phyloP scores from a whole-genome alignment of 2,888 invertebrate genomes.

The Drosophila picticornis region DNA sequence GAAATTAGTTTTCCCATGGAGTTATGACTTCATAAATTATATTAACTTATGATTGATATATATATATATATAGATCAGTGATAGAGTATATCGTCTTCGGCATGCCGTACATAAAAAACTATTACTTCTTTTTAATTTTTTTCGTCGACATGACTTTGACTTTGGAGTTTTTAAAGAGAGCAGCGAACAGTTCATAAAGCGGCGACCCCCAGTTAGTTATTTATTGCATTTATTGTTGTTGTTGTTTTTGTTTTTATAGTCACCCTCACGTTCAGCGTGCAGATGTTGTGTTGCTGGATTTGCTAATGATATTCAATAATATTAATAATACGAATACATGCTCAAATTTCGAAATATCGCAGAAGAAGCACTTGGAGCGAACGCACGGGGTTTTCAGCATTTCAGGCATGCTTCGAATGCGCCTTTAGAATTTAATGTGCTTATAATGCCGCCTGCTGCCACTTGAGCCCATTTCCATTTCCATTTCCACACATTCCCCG shows the following conservation, averaged over 20 bases:
- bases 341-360: conserved; percentile 55
- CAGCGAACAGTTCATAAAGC: conserved; percentile 53
- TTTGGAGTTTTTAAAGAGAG: conserved; percentile 41
- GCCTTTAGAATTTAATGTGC: conserved; percentile 81
- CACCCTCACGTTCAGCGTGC: conserved; percentile 43
- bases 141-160: conserved; percentile 50
- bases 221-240: conserved; percentile 27
- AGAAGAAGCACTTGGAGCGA: conserved; percentile 75
- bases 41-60: too few species aligned
- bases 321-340: conserved; percentile 55
- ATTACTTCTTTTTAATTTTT: background rate
- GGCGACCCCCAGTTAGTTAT: conserved; percentile 54
- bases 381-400: conserved; percentile 45
- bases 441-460: conserved; percentile 81
- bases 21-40: too few species aligned
- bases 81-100: conserved; percentile 5
- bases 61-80: background rate
- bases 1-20: too few species aligned
- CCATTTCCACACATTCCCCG: conserved; percentile 1
- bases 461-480: conserved; percentile 61
- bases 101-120: background rate
- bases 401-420: conserved; percentile 73
- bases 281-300: conserved; percentile 27
- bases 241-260: conserved; percentile 8
- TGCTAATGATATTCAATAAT: conserved; percentile 79